Evolutionary conservation across 92 coral and sea anemone species (phyloP).

Genomic region (Epizoanthus ramosus): DNA sequence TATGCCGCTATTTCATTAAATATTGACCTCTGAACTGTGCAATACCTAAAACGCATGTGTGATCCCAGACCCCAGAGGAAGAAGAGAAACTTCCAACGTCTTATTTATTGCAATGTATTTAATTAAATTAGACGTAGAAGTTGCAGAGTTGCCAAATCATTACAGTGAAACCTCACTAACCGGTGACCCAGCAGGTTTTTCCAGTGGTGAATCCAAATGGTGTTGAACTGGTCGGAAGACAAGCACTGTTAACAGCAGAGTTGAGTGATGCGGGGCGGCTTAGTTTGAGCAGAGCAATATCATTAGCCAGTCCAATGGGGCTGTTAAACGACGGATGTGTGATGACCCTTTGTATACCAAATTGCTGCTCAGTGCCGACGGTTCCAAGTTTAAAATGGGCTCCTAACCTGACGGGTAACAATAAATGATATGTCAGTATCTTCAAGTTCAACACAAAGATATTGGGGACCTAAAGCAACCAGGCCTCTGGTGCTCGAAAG

Average conservation of each 20-base stretch:
- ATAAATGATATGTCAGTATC: neutral
- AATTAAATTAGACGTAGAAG: no score
- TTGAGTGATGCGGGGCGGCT: constrained; percentile 13
- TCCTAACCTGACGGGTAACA: neutral
- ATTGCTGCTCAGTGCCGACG: constrained; percentile 18
- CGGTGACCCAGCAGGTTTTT: constrained; percentile 25
- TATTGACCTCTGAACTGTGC: no score
- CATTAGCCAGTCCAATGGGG: constrained; percentile 10
- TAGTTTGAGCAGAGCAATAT: constrained; percentile 13
- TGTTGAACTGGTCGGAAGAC: constrained; percentile 7
- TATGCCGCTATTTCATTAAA: no score
- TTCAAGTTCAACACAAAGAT: no score
- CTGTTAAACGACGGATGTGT: constrained; percentile 15
- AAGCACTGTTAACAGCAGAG: neutral
- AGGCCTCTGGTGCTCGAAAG: no score
- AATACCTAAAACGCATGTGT: no score
- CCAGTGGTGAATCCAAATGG: constrained; percentile 6
- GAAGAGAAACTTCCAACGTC: no score
- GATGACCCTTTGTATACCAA: constrained; percentile 9
- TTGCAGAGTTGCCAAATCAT: no score
- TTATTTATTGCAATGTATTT: no score
- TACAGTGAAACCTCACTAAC: neutral
- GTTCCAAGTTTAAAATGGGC: constrained; percentile 25
- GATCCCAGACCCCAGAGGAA: no score
- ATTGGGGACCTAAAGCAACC: no score